Conservation (phyloP, 2,797 vertebrate genomes). For the Periparus ater region DNA sequence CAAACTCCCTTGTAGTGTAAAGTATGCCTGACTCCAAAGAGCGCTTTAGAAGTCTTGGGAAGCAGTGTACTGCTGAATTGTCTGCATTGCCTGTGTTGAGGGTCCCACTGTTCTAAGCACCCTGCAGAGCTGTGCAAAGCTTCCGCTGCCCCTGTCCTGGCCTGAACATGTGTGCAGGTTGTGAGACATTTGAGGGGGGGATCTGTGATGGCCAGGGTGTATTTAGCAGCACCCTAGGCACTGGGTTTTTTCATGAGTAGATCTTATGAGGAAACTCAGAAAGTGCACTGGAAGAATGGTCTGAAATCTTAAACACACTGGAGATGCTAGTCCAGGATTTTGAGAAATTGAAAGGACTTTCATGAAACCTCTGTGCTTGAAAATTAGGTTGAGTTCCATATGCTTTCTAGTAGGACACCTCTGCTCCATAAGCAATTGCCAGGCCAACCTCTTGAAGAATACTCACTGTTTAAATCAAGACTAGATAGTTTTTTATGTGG, state of each 20-base stretch:
- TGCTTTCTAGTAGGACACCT: neutral
- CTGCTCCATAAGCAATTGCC: neutral
- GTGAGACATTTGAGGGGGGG: neutral
- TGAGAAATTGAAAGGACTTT: neutral
- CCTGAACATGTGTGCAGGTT: accelerated
- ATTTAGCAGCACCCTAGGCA: neutral
- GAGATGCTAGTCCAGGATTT: neutral
- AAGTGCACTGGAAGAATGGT: neutral
- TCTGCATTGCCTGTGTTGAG: neutral
- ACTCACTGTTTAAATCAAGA: neutral
- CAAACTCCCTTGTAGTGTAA: neutral
- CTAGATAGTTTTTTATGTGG: neutral
- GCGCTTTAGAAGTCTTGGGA: neutral
- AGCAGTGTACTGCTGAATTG: neutral
- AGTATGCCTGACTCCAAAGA: neutral
- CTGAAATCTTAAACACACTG: neutral
- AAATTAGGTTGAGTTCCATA: neutral
- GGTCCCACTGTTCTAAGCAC: neutral
- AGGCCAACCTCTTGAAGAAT: neutral
- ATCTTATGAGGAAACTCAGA: neutral
- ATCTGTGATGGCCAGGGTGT: neutral
- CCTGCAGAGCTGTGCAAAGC: neutral
- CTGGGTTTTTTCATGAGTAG: neutral
- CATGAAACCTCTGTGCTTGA: neutral
- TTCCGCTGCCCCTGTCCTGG: neutral